Percentiles rank a stretch among this genome's conserved stretches.
phyloP scores from a whole-genome alignment of 2,797 vertebrate species.

The Eulemur coronatus region DNA sequence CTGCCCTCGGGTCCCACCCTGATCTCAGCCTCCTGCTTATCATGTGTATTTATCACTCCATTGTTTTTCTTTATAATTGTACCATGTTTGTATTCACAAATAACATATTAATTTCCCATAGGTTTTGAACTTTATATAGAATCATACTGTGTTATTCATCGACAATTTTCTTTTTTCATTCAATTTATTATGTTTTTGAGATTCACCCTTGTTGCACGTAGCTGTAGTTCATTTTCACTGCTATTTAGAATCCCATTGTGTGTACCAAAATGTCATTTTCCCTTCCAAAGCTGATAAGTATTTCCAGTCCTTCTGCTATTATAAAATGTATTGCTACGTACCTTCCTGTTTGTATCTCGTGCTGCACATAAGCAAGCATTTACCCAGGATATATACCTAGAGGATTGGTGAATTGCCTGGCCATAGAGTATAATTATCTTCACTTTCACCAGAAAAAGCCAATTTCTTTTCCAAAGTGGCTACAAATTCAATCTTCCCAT shows the following conservation, averaged over 20 bases:
- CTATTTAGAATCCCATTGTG: not conserved
- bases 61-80: not conserved
- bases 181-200: not conserved
- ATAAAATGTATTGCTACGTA: no score
- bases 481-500: not conserved
- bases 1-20: rapidly evolving
- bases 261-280: not conserved
- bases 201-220: not conserved
- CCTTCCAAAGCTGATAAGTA: not conserved
- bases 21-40: not conserved
- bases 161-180: not conserved
- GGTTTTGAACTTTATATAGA: not conserved
- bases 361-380: not conserved
- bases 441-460: not conserved
- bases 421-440: not conserved
- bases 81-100: not conserved
- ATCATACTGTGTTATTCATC: not conserved
- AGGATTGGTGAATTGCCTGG: not conserved
- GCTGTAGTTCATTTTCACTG: not conserved
- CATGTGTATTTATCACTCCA: not conserved
- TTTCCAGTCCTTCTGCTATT: not conserved
- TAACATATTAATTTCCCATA: not conserved
- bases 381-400: not conserved
- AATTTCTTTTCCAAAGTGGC: not conserved
- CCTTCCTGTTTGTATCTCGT: not conserved